Evolutionary conservation across 2,797 vertebrate genomes (phyloP), one percentile per base, ranked within the genome.

Genomic region (Thripadectes ignobilis): DNA sequence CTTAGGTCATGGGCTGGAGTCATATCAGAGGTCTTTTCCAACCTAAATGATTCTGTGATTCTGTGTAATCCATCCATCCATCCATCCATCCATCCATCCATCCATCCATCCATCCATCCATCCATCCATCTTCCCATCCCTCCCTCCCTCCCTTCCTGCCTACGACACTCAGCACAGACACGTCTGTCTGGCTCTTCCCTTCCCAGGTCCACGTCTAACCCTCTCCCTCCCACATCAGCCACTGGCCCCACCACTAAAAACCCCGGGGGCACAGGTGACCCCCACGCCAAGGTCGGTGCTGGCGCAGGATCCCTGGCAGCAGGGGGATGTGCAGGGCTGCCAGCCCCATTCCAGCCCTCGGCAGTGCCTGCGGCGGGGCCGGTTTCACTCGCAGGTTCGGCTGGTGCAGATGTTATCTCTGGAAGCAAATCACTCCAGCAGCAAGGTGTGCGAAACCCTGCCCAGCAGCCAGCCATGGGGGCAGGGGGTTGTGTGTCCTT

Each of bases 321-420:
- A 36, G 3, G 52, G 18, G 4, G 16, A 30, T 9, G 6, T 0
- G 0, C n/a, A 3, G 66, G 23, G 52, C 26, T 61, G 36, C 26
- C 14, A 36, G 57, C 22, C 39, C 51, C 19, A 4, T 24, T 59
- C 22, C 55, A 61, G 38, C 51, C 66, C 13, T 1, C 4, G 14
- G 68, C 78, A 39, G 36, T 6, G 27, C 52, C 0, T 1, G 51
- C 17, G 2, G 23, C 4, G 5, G 19, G 38, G 32, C 51, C 1
- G 4, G 30, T 67, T 71, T 19, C 27, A 4, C 65, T 26, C 7
- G 2, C 48, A 14, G 6, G 24, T 15, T 69, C 0, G 0, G 39
- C 55, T 34, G 51, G 34, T 1, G 3, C 52, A 69, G 81, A n/a
- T 74, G 30, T 20, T 67, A 8, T 72, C 69, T 52, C 30, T 0